phyloP scores from a whole-genome alignment of 2,888 invertebrate species.

The Drosophila subquinaria region DNA sequence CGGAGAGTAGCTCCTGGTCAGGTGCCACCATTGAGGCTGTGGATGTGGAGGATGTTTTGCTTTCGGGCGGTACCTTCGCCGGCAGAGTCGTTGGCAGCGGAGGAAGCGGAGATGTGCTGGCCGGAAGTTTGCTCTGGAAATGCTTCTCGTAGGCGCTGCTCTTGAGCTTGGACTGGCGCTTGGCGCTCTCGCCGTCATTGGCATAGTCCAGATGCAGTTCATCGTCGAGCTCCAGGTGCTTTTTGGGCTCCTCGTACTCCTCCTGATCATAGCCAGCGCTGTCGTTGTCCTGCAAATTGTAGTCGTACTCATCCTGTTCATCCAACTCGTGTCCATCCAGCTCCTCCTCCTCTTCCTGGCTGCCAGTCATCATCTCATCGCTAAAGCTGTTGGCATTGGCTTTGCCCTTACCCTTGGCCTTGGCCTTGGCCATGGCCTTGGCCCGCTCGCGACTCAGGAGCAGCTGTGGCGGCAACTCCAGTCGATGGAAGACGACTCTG shows the following conservation, averaged over 20 bases:
- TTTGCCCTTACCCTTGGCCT: constrained; percentile 57
- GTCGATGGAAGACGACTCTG: constrained; percentile 95
- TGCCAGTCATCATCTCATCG: constrained; percentile 85
- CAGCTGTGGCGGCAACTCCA: constrained; percentile 89
- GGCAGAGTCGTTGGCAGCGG: constrained; percentile 52
- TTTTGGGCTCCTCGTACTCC: constrained; percentile 81
- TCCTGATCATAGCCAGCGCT: constrained; percentile 78
- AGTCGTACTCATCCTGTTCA: constrained; percentile 75
- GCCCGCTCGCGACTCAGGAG: constrained; percentile 60
- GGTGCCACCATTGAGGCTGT: constrained; percentile 46
- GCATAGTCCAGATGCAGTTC: constrained; percentile 79
- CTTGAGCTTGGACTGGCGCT: constrained; percentile 70
- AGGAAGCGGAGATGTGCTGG: constrained; percentile 20
- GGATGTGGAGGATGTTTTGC: constrained; percentile 78
- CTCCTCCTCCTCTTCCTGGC: constrained; percentile 67
- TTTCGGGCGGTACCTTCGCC: constrained; percentile 59
- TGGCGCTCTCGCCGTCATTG: constrained; percentile 64
- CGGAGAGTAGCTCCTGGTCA: constrained; percentile 82
- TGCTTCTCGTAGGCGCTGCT: constrained; percentile 75
- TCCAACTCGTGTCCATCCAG: constrained; percentile 62
- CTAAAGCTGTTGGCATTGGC: constrained; percentile 81
- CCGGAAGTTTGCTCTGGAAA: constrained; percentile 64
- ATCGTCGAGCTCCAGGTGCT: constrained; percentile 80
- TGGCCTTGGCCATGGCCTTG: constrained; percentile 58
- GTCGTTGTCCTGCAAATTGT: constrained; percentile 80